Evolutionary conservation across 2,797 vertebrate genomes (phyloP), one percentile per base, ranked within the genome.

Genomic region (Heterohyrax brucei): DNA sequence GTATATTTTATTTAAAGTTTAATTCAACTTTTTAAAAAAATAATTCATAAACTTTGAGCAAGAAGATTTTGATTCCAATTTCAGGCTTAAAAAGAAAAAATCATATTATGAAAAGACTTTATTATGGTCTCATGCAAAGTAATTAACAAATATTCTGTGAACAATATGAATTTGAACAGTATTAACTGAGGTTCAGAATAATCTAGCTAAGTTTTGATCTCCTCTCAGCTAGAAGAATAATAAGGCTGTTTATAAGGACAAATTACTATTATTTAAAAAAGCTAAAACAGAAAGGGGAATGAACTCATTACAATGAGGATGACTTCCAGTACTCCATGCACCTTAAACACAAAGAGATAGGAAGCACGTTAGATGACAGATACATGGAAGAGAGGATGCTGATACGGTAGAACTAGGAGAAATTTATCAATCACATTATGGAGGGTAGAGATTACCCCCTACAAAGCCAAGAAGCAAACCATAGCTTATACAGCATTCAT

Each of bases 401-500:
- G 26, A 78, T 18, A 16, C 66, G 44, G 13, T 83, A 81, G 61
- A 12, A 2, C 48, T 9, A 30, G 76, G 48, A 82, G n/a, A 89
- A 92, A 84, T 9, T 5, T 50, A 30, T 1, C 79, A 8, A 53
- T 2, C 5, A 3, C 5, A 77, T 72, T 66, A 46, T 1, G 12
- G 4, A 56, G 0, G 16, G 1, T 0, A 86, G 19, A 13, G 0
- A 0, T 87, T 30, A 64, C 0, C 16, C 12, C 19, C 22, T 22
- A 73, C 2, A 80, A 30, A 8, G 5, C 18, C 61, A 81, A 82
- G 48, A 72, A 79, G 5, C 3, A 88, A 39, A 33, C 4, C 16
- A n/a, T 1, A 56, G 13, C 0, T 0, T 56, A n/a, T 7, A 28
- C 5, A 46, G 50, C 1, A 61, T 3, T 30, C 13, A 28, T 10